Evolutionary conservation across 1,140 invertebrate genomes (phyloP), one percentile per base, ranked within the genome.

Genomic region (Forficula auricularia): DNA sequence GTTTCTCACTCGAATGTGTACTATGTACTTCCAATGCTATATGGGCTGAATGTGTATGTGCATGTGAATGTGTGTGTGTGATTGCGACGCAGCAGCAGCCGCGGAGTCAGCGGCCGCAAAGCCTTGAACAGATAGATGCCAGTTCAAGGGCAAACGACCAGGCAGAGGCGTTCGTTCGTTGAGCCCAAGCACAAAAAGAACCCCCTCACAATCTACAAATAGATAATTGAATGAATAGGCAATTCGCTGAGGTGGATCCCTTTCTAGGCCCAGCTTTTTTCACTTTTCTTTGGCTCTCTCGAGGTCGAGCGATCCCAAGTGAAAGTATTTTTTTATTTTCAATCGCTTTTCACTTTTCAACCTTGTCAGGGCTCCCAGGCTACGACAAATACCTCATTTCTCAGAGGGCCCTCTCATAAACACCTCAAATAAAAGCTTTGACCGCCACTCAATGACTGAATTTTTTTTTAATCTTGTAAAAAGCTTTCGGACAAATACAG

Each of bases 91-190:
- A 54, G 53, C 52, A 49, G 22, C 22, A 27, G 22, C 22, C 52
- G 48, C 42, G 53, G 54, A 55, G 58, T 60, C 57, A 60, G 58
- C 55, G 58, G 54, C 58, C 58, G 56, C 58, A 51, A 51, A 51
- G 50, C 55, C 53, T 54, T 54, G 18, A 4, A 15, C 15, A 14
- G 13, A 27, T 10, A 19, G 13, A 27, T 10, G 13, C 13, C 20
- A 19, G 40, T 30, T 18, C 22, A 36, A 40, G 19, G 34, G 10
- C 19, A 15, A 32, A 16, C 30, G 16, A 33, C 16, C 19, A n/a
- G 8, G 15, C 32, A 31, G 12, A 14, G 13, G 19, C 41, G 34
- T 41, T 13, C 16, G 39, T 42, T 42, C 50, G 46, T 52, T 46
- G 42, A 43, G 47, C 50, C 52, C 45, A 48, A 50, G 50, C 31